phyloP scores from a whole-genome alignment of 1,140 invertebrate genomes.

The Druon quercuslanigerum region DNA sequence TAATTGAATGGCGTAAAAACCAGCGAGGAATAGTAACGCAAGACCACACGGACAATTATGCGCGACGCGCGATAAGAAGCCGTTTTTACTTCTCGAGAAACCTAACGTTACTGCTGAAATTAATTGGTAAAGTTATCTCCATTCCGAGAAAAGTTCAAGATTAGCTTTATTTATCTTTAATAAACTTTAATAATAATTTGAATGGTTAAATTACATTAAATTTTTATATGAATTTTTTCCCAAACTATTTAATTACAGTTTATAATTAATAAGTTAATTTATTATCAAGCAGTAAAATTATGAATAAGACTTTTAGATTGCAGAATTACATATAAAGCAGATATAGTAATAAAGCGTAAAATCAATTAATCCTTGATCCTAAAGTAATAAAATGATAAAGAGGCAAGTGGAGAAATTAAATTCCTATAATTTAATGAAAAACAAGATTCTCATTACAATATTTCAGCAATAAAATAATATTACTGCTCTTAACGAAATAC shows the following conservation, averaged over 20 bases:
- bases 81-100: not conserved
- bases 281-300: too few species aligned
- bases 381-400: not conserved
- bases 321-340: too few species aligned
- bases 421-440: slow-evolving; percentile 5
- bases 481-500: not conserved
- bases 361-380: too few species aligned
- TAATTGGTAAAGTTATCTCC: not conserved
- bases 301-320: too few species aligned
- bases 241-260: too few species aligned
- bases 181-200: not conserved
- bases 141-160: not conserved
- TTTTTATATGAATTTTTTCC: too few species aligned
- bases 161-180: not conserved
- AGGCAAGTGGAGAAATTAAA: not conserved
- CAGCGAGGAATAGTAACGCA: not conserved
- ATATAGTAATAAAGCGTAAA: too few species aligned
- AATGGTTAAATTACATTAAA: not conserved
- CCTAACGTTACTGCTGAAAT: slow-evolving; percentile 6
- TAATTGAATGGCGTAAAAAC: slow-evolving; percentile 19
- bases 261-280: too few species aligned
- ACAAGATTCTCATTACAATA: slow-evolving; percentile 3
- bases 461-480: slow-evolving; percentile 10
- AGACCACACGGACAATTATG: slow-evolving; percentile 21
- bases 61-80: not conserved